Base-by-base conservation (phyloP, 2,113 vertebrate genomes). In the Poeciliopsis prolifica region DNA sequence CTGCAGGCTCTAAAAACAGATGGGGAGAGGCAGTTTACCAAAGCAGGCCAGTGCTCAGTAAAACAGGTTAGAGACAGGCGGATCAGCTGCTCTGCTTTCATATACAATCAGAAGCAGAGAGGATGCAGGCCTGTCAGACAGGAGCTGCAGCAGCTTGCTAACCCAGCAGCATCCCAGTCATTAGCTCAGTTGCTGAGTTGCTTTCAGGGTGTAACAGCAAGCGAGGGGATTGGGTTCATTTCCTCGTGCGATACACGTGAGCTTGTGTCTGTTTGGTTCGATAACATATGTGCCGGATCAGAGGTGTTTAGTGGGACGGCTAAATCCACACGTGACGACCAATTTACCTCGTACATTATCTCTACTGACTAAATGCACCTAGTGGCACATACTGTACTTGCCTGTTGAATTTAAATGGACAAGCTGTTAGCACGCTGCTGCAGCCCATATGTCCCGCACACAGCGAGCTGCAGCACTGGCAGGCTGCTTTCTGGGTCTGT, bases 1-100 rank as follows among this genome's bases (percentile, higher is more conserved):
- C 91, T 91, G 90, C 89, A 88, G 91, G 89, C 84, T 94, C 92
- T 94, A 79, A 91, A 37, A 92, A 91, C 24, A 90, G 82, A 93
- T 14, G 74, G 44, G 81, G 80, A 92, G 77, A 93, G 77, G 70
- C 75, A 90, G 77, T 81, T 88, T 83, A 72, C 85, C 70, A 86
- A 58, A 65, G 78, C 65, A 75, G 48, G 58, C 3, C 22, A 28
- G 17, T 44, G 4, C 5, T 26, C 14, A 67, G 26, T 9, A 44
- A 44, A 67, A 28, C 3, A 65, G 22, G 35, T 6, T 33, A 33
- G 13, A 33, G 8, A 66, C 12, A 66, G 4, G 0, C 11, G 19
- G n/a, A 44, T 8, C 40, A 67, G 35, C 64, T 40, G 63, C 63
- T 35, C 31, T 65, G 63, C 19, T 35, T 65, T 65, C 19, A 35